These are phyloP conservation scores for Oncorhynchus nerka DNA, from an alignment of 2,113 vertebrate genomes.

Conservation along the genomic window DNA sequence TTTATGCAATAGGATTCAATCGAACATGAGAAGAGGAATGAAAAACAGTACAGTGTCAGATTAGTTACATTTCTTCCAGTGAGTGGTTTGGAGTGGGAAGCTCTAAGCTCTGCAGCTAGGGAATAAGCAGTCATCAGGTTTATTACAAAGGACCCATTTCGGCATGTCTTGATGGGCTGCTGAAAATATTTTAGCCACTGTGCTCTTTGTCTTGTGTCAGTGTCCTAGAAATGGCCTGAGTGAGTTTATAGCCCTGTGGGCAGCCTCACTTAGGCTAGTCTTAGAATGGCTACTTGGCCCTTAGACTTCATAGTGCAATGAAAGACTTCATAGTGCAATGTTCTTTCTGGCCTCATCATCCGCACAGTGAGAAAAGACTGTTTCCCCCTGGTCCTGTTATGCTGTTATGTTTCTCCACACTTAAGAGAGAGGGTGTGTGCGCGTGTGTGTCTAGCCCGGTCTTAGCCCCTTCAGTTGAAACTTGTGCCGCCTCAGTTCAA, in stretches of 20 bases:
- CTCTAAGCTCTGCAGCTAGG: conserved; percentile 1
- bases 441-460: too few species aligned
- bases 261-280: neutral
- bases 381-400: too few species aligned
- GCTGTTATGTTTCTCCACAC: too few species aligned
- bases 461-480: too few species aligned
- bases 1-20: neutral
- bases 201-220: conserved; percentile 9
- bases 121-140: conserved; percentile 2
- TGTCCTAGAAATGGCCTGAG: conserved; percentile 3
- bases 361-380: too few species aligned
- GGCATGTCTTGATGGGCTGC: neutral
- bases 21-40: neutral
- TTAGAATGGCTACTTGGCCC: neutral
- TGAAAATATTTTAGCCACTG: conserved; percentile 4
- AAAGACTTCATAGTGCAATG: too few species aligned
- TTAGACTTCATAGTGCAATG: too few species aligned
- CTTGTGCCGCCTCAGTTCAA: too few species aligned
- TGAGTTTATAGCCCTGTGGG: neutral
- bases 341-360: too few species aligned
- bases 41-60: neutral
- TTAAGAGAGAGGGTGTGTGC: too few species aligned
- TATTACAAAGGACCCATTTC: conserved; percentile 14
- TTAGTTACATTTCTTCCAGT: neutral
- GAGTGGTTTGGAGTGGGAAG: neutral